Evolutionary conservation across 2,113 vertebrate genomes (phyloP), one percentile per base, ranked within the genome.

Genomic region (Felis chaus): DNA sequence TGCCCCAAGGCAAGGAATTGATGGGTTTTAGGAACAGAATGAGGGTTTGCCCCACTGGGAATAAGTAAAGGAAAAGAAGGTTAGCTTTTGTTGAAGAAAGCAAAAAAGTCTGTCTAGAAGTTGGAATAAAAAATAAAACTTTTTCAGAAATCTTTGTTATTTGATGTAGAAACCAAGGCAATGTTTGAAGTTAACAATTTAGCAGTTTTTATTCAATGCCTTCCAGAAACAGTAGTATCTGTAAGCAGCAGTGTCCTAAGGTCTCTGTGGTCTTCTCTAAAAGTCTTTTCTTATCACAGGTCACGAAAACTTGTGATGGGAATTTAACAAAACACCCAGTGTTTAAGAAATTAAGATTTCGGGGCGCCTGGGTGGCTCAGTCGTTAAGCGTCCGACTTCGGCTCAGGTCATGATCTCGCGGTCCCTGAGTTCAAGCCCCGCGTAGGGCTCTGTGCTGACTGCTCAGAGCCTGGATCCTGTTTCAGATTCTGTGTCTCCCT

Each of bases 331-430:
- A 90, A 74, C 48, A 39, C 3, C 27, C 10, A 50, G 9, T 76
- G n/a, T 84, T 95, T 79, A 87, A 96, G 92, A 96, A 94, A 87
- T 87, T 74, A 92, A 92, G 69, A 95, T 94, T 96, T 4, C 31
- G 6, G 41, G 41, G 41, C 5, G 41, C 41, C 41, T 41, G 41
- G 41, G 41, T 41, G 41, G 41, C 41, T 41, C 41, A 41, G 41
- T 41, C 1, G 41, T 41, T 41, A 41, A 41, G 41, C 5, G 41
- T 41, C 41, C 41, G 41, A 41, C 41, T 41, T 41, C 6, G 41
- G 41, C 41, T 41, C 41, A 41, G 41, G 41, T 41, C 41, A 41
- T 41, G 41, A 41, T 41, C 41, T 41, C 41, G 41, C 41, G 41
- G 41, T 41, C 41, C 41, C 5, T 41, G 41, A 41, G 5, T 41